Percentiles rank a stretch among this genome's conserved stretches.
Evolutionary conservation across 2,888 invertebrate species (phyloP).

Genomic region (Stratiomys singularior): DNA sequence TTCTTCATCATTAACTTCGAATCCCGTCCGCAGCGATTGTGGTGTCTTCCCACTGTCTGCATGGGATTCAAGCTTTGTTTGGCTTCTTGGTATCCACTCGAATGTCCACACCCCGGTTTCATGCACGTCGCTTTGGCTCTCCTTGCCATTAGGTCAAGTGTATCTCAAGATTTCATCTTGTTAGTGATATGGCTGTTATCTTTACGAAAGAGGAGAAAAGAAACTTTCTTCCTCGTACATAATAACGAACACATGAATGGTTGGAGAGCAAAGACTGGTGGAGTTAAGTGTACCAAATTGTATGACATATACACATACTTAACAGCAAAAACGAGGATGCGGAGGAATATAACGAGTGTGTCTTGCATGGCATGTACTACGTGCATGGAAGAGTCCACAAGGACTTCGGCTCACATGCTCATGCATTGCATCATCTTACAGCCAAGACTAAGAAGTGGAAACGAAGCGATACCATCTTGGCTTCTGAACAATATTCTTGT

Average conservation of each 20-base stretch:
- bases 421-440: constrained; percentile 25
- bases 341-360: constrained; percentile 18
- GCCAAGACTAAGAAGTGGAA: not conserved
- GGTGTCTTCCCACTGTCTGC: not conserved
- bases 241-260: constrained; percentile 30
- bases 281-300: constrained; percentile 35
- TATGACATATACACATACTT: not conserved
- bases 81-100: not conserved
- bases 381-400: not conserved
- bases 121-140: not conserved
- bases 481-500: constrained; percentile 12
- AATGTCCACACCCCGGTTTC: not conserved
- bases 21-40: not conserved
- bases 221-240: constrained; percentile 29
- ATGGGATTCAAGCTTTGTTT: not conserved
- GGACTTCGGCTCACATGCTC: constrained; percentile 21
- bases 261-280: constrained; percentile 24
- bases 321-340: not conserved
- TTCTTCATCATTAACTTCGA: not conserved
- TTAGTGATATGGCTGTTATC: constrained; percentile 43
- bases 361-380: not conserved
- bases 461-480: not conserved
- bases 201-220: constrained; percentile 29
- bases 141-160: constrained; percentile 41
- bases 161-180: constrained; percentile 44